A percentile compares a stretch with the other conserved stretches of the same genome.
phyloP scores from a whole-genome alignment of 2,797 vertebrate genomes.

The Acanthiza pusilla region DNA sequence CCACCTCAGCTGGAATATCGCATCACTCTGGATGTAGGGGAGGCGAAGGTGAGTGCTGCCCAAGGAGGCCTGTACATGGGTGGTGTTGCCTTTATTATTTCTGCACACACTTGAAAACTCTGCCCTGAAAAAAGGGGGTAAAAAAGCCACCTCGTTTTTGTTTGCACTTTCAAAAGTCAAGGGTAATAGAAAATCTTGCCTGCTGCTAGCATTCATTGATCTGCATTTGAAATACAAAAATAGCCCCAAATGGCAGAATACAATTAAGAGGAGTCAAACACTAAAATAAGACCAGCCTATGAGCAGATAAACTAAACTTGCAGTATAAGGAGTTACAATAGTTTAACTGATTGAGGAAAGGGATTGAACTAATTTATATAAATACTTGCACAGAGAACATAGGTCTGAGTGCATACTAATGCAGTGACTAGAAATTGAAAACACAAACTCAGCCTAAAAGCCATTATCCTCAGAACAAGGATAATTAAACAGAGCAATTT shows the following conservation, averaged over 20 bases:
- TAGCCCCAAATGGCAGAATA: neutral
- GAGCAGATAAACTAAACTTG: neutral
- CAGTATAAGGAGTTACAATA: neutral
- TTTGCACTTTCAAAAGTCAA: neutral
- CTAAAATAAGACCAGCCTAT: neutral
- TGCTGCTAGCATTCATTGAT: neutral
- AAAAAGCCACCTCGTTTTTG: rapidly evolving
- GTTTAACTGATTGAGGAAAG: neutral
- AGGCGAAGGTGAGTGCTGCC: slow-evolving; percentile 64
- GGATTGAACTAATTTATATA: neutral
- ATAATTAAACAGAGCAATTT: neutral
- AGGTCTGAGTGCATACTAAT: neutral
- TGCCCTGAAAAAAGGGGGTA: rapidly evolving
- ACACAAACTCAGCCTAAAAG: neutral
- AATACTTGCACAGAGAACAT: neutral
- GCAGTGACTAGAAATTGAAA: neutral
- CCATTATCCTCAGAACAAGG: neutral
- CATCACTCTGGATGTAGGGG: slow-evolving; percentile 56
- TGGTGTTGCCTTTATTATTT: neutral
- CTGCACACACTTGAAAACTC: neutral
- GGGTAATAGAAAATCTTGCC: neutral
- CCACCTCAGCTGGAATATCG: slow-evolving; percentile 68
- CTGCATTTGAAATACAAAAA: neutral
- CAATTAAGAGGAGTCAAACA: neutral
- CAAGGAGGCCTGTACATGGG: neutral